Base-by-base conservation (phyloP, 35 echinoderm and acorn worm species). In the Apostichopus parvimensis region DNA sequence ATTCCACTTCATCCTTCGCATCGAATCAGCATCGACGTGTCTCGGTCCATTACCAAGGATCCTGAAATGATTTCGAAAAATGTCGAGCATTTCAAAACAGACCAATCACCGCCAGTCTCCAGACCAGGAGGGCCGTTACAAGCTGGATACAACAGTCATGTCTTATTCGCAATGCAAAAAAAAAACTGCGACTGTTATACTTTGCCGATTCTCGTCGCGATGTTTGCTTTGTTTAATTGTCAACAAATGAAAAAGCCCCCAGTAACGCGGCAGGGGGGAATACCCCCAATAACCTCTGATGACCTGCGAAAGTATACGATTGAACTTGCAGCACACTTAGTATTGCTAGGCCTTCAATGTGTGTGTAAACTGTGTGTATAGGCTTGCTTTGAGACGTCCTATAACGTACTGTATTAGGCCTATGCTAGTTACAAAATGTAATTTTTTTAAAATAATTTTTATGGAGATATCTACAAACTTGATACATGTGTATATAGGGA, bases 191-290 rank as follows among this genome's bases (percentile, higher is more conserved):
- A 75, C 71, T 75, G 71, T 75, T 75, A 75, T 75, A 75, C n/a
- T 75, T 75, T 75, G 17, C 55, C 54, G 79, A 82, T 11, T 13
- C 79, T 54, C 34, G 22, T 79, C 28, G 79, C 20, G 79, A 17
- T 82, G 79, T 82, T 82, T 82, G 79, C 79, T 82, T 82, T 82
- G 28, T 57, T 57, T 82, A 82, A 82, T 82, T 82, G 79, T 82
- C 79, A 82, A 82, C 79, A 82, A 82, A 82, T 82, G 79, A 57
- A 82, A 82, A 82, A 82, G 52, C 53, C 78, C 78, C 79, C 79
- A 82, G 79, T 82, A 20, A 53, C 79, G 56, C 79, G 79, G 79
- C 79, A 82, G 79, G 79, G 54, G 58, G 77, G 52, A 9, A 82
- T 55, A 82, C 79, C 79, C 79, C 20, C 9, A 82, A 55, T 82